phyloP scores from a whole-genome alignment of 2,113 vertebrate genomes.

The Notothenia coriiceps region DNA sequence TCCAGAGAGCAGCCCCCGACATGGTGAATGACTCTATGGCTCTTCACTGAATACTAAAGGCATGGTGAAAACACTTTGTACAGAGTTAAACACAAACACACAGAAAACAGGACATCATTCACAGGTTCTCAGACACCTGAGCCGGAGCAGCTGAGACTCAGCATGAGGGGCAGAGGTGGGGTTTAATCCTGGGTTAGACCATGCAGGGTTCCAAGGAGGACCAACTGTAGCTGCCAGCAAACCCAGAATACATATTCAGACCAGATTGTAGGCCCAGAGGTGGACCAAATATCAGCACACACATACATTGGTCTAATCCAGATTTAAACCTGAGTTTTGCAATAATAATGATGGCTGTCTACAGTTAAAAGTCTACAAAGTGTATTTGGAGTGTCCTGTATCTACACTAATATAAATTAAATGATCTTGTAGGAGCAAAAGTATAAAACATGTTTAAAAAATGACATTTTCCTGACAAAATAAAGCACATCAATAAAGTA shows the following conservation, averaged over 20 bases:
- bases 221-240: not conserved
- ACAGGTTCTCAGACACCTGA: not conserved
- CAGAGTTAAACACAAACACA: conserved; percentile 42
- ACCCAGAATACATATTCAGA: not conserved
- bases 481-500: conserved; percentile 19
- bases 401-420: not conserved
- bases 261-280: not conserved
- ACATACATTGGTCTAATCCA: not conserved
- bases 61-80: conserved; percentile 29
- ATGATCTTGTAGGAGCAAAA: not conserved
- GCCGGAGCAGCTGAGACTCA: not conserved
- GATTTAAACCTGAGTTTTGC: not conserved
- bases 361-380: not conserved
- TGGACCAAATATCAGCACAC: not conserved
- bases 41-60: conserved; percentile 26
- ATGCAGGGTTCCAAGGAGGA: not conserved
- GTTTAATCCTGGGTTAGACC: not conserved
- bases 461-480: not conserved
- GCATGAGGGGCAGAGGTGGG: not conserved
- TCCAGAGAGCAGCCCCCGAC: conserved; percentile 14
- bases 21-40: conserved; percentile 19
- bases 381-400: not conserved
- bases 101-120: conserved; percentile 8
- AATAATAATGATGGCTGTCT: not conserved
- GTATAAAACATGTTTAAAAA: not conserved